Evolutionary conservation across 2,797 vertebrate species (phyloP), one percentile per base, ranked within the genome.

Genomic region (Catharus ustulatus): DNA sequence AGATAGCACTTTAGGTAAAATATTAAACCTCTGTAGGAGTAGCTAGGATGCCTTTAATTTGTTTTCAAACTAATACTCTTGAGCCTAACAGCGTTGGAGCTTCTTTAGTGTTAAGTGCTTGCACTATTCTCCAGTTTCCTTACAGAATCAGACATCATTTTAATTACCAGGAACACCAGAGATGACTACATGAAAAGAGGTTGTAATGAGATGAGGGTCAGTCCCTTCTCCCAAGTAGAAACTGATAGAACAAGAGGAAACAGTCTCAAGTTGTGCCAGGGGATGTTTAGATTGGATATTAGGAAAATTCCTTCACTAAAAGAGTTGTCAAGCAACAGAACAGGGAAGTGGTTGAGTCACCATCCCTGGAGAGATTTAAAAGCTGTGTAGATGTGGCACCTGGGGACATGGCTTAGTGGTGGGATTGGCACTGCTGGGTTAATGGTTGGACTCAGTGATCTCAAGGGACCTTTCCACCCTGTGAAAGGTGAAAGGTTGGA

Each of bases 1-100:
- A 94, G 96, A 96, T 90, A 96, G 89, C 71, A 90, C 88, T 66
- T 94, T 87, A 87, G 83, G 93, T 92, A 96, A 96, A 97, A 92
- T 94, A 94, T 92, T 91, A 97, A 97, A 94, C 84, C 73, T 96
- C 86, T 46, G 55, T 10, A 49, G 93, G 85, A 93, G 93, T 87
- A 96, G 87, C 84, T 63, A 95, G 64, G 90, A 84, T 90, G 80
- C 64, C 80, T 95, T 97, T 97, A 96, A 97, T 97, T 97, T 97
- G 69, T 89, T 97, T 88, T 89, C 84, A 89, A 94, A 95, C 95
- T 96, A 96, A 97, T 92, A 95, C 67, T 95, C 63, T 87, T 84
- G 73, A 90, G 89, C 87, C 76, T 90, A 96, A 92, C 88, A 95
- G 96, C 73, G 7, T 51, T 93, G 93, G 87, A 94, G 89, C 87